Evolutionary conservation across 2,797 vertebrate genomes (phyloP), one percentile per base, ranked within the genome.

Genomic region (Enteromius treurensis): DNA sequence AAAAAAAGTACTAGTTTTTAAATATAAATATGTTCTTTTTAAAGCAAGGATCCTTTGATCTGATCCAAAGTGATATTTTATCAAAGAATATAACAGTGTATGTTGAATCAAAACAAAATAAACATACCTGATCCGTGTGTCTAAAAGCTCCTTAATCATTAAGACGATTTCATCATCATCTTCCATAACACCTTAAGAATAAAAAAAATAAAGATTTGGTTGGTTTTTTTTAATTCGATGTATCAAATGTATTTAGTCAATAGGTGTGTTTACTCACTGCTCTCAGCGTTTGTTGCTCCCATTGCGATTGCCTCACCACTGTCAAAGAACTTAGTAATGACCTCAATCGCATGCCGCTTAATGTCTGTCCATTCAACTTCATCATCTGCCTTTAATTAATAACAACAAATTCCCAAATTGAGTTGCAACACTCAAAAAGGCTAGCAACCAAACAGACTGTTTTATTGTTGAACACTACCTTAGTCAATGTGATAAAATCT

Each of bases 91-190:
- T 1, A 47, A 9, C 26, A 71, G 8, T 47, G 3, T 5, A 17
- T 49, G 19, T 37, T 13, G 21, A 75, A 75, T 9, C 3, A 3
- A 5, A 51, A 55, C 49, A n/a, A 23, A 5, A 15, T 9, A 62
- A 58, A 64, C 81, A 17, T 92, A 96, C 95, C 95, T 94, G 88
- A 96, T 96, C 86, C 95, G 91, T 69, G 91, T 95, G 86, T 96
- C 95, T 87, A 96, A 88, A 86, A 96, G 95, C 88, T 96, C 95
- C 79, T 96, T 96, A 85, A 96, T 96, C 90, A 96, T 93, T 8
- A 90, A 92, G 29, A 96, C 95, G 87, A 95, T 80, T 11, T 96
- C 95, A 88, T 96, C 95, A 88, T 95, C 95, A 77, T 95, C 95
- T 87, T 95, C 95, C 82, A 91, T 94, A 40, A 88, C 37, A 89